Base-by-base conservation (phyloP, 2,113 vertebrate genomes). In the Ivindomyrus marchei region DNA sequence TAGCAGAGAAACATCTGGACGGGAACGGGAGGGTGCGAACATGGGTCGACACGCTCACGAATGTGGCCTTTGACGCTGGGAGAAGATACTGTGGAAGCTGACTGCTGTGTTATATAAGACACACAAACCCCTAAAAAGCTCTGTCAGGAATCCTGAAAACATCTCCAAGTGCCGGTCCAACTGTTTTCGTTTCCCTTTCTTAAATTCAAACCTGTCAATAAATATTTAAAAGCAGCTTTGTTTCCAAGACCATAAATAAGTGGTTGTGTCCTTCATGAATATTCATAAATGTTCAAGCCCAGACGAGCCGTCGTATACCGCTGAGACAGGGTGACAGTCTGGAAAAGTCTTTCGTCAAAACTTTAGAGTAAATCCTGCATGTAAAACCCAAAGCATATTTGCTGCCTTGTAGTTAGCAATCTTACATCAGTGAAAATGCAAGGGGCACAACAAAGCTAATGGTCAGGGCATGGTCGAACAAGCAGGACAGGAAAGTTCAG, bases 1-100 rank as follows among this genome's bases (percentile, higher is more conserved):
- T 88, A 91, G 91, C 88, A 93, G 93, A 19, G 93, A 93, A 45
- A 95, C 80, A 19, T 92, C 98, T 98, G 89, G 24, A 90, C 9
- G 46, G 11, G 88, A 19, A 42, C 56, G 27, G 21, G 36, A 80
- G 27, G 62, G 31, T 62, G 19, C 5, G 1, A 88, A 88, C 4
- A 85, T 39, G 21, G 50, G 87, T 13, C 89, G 15, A 90, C 2
- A 89, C 15, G 3, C 85, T 39, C 21, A 45, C 2, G 2, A 8
- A 66, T 66, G 58, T 11, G 7, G 62, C 10, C 62, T 70, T 70
- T 70, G 62, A 31, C 3, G 62, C n/a, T 3, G n/a, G 10, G 0
- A 42, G 45, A 85, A 45, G 39, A 11, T 85, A 46, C 17, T 85
- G 42, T 47, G 83, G 4, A 45, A 19, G 74, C 36, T 39, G 36